Percentiles rank a stretch among this genome's conserved stretches.
Conservation (phyloP, 2,797 vertebrate species). For the Parotocinclus haroldoi region DNA sequence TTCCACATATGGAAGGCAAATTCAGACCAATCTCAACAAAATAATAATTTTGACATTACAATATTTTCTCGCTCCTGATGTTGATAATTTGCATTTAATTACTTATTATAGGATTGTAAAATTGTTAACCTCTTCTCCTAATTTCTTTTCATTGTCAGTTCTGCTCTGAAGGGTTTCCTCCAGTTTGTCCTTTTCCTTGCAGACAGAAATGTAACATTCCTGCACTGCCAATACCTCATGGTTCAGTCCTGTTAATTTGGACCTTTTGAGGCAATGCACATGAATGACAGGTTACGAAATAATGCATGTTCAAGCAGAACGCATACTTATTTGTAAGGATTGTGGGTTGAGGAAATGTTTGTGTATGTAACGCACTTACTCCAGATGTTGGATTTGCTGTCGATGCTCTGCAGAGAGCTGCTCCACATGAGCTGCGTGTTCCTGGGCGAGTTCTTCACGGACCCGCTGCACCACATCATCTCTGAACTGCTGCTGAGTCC, state of each 20-base stretch:
- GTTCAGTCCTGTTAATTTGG: conserved; percentile 73
- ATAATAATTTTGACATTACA: too few species aligned
- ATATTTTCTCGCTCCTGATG: too few species aligned
- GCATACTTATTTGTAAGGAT: background rate
- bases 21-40: too few species aligned
- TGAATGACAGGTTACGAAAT: background rate
- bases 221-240: conserved; percentile 82
- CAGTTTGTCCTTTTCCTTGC: conserved; percentile 83
- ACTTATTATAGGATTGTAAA: too few species aligned
- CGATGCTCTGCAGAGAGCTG: conserved; percentile 72
- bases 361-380: conserved; percentile 66
- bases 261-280: conserved; percentile 60
- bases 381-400: conserved; percentile 68
- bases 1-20: conserved; percentile 1
- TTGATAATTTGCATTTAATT: too few species aligned
- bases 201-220: conserved; percentile 90
- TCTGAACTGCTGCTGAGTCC: conserved; percentile 85
- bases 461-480: conserved; percentile 84
- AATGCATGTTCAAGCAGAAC: background rate
- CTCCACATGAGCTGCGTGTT: conserved; percentile 70
- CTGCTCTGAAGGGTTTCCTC: conserved; percentile 67
- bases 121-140: conserved; percentile 54
- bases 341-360: background rate
- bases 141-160: conserved; percentile 63
- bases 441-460: conserved; percentile 72